Percentiles rank a stretch among this genome's conserved stretches.
Conservation (phyloP, 2,797 vertebrate species). For the Naso thynnoides region DNA sequence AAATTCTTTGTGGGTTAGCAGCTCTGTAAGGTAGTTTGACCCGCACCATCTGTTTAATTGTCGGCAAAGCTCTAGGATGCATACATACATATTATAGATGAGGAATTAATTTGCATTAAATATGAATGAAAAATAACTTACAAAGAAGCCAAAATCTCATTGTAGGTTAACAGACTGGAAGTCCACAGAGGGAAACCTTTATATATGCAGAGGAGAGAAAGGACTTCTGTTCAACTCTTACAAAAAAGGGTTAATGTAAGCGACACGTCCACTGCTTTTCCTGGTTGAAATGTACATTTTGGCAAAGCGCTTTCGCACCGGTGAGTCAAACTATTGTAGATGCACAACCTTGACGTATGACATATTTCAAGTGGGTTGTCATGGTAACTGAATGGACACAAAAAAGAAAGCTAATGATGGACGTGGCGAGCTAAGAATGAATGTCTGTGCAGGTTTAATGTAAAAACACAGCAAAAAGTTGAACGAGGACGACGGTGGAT, state of each 20-base stretch:
- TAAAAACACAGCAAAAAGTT: constrained; percentile 22
- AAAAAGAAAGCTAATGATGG: neutral
- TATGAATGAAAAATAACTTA: neutral
- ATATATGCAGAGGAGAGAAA: neutral
- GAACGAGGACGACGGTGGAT: constrained; percentile 33
- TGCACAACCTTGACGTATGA: neutral
- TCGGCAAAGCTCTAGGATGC: constrained; percentile 12
- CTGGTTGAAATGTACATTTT: constrained; percentile 1
- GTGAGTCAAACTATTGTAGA: too few species aligned
- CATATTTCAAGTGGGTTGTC: constrained; percentile 12
- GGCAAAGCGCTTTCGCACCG: neutral
- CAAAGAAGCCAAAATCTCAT: neutral
- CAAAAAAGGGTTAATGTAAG: constrained; percentile 38
- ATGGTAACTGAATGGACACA: constrained; percentile 27
- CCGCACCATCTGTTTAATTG: constrained; percentile 25
- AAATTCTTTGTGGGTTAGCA: constrained; percentile 42
- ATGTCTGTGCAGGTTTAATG: neutral
- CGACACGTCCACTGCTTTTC: constrained; percentile 3
- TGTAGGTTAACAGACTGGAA: neutral
- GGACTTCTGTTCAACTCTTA: neutral
- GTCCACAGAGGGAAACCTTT: neutral
- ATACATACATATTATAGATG: constrained; percentile 2
- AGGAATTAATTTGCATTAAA: constrained; percentile 50
- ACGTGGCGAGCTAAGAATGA: neutral
- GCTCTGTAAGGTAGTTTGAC: constrained; percentile 20